These are phyloP conservation scores for Phyllostomus discolor DNA, from an alignment of 2,113 vertebrate genomes.

Conservation along the genomic window DNA sequence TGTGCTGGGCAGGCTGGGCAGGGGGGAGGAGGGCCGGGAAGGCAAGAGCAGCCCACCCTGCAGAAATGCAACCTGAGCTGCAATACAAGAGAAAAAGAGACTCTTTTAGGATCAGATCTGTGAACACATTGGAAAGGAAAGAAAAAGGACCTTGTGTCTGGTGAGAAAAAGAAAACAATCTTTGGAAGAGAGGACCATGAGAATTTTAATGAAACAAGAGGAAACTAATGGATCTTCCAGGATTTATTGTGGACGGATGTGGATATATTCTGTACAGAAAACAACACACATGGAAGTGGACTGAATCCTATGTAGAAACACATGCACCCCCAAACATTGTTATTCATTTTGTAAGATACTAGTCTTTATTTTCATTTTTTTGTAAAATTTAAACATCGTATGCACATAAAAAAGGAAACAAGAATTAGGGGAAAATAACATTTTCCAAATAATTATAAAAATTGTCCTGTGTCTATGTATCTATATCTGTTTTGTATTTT, in stretches of 20 bases:
- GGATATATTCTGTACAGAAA: constrained; percentile 99
- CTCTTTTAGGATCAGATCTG: constrained; percentile 73
- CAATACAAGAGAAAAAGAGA: constrained; percentile 54
- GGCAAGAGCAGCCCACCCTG: constrained; percentile 53
- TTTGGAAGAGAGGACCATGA: constrained; percentile 78
- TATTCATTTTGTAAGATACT: constrained; percentile 99
- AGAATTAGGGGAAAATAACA: constrained; percentile 98
- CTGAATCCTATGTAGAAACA: constrained; percentile 91
- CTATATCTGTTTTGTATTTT: constrained; percentile 99
- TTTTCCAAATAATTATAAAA: constrained; percentile 99
- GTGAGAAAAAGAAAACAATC: constrained; percentile 67
- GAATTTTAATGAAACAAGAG: constrained; percentile 82
- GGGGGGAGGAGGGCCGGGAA: constrained; percentile 54
- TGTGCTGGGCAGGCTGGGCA: constrained; percentile 33
- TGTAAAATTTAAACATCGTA: constrained; percentile 96
- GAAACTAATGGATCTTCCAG: constrained; percentile 83
- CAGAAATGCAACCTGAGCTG: constrained; percentile 58
- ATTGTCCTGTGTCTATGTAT: constrained; percentile 99
- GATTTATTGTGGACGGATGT: constrained; percentile 90
- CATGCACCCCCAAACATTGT: constrained; percentile 88
- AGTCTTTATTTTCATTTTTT: constrained; percentile 99
- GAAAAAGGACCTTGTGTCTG: constrained; percentile 71
- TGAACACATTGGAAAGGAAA: constrained; percentile 66
- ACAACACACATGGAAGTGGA: constrained; percentile 86
- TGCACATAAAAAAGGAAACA: constrained; percentile 96